Evolutionary conservation across 2,888 invertebrate genomes (phyloP).

Genomic region (Hypselothyrea guttata): DNA sequence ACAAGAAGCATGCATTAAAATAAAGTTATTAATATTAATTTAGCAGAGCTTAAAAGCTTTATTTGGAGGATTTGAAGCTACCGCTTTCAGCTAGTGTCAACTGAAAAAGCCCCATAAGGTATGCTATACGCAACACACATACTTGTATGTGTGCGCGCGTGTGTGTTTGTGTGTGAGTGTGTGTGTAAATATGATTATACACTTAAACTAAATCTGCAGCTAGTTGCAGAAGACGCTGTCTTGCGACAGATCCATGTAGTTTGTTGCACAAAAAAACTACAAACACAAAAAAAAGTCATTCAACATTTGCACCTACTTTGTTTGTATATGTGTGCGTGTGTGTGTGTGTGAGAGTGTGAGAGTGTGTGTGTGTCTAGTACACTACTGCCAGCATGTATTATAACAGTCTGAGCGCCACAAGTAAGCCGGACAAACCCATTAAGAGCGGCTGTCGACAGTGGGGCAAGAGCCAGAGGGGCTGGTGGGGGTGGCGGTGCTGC

Average conservation of each 20-base stretch:
- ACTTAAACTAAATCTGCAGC: constrained; percentile 20
- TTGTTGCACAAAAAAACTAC: constrained; percentile 26
- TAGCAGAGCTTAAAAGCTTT: neutral
- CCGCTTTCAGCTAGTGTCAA: constrained; percentile 18
- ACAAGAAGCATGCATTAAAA: too few relatives aligned
- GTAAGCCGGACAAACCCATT: constrained; percentile 78
- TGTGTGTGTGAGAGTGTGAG: constrained; percentile 12
- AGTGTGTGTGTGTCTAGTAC: constrained; percentile 31
- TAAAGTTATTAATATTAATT: neutral
- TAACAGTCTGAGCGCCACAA: constrained; percentile 74
- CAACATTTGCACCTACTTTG: constrained; percentile 38
- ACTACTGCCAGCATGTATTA: constrained; percentile 64
- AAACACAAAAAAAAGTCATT: constrained; percentile 40
- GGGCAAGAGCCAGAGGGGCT: constrained; percentile 30
- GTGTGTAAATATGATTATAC: constrained; percentile 14
- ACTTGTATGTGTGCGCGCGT: constrained; percentile 6
- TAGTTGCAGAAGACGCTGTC: constrained; percentile 6
- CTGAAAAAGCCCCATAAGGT: constrained; percentile 17
- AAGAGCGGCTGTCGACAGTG: constrained; percentile 62
- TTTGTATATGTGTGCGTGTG: constrained; percentile 14
- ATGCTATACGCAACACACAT: constrained; percentile 7
- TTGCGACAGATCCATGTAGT: constrained; percentile 10
- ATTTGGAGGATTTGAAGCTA: constrained; percentile 1
- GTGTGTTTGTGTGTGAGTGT: constrained; percentile 7
- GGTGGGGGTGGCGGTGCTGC: constrained; percentile 20